These are phyloP conservation scores for Seladonia tumulorum DNA, from an alignment of 2,888 invertebrate genomes.

Conservation along the genomic window DNA sequence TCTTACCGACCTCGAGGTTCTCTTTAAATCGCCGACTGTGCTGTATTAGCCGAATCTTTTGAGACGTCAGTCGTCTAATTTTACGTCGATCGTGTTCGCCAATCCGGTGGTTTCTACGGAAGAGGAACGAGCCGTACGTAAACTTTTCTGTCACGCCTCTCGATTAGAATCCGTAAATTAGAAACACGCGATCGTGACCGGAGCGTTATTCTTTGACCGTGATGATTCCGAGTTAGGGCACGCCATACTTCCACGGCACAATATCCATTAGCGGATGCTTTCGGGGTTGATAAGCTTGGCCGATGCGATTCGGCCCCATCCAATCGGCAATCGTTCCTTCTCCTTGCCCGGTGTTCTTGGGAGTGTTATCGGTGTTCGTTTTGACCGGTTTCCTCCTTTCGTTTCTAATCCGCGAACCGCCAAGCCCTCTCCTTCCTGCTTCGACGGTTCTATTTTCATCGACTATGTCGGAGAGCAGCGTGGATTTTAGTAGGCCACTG, in stretches of 20 bases:
- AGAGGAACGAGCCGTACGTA: background rate
- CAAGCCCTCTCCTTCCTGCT: slow-evolving; percentile 29
- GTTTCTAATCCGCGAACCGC: slow-evolving; percentile 40
- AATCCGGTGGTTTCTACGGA: background rate
- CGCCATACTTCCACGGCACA: slow-evolving; percentile 33
- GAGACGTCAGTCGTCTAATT: background rate
- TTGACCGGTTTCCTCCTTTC: slow-evolving; percentile 7
- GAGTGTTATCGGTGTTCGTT: slow-evolving; percentile 32
- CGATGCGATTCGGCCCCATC: slow-evolving; percentile 20
- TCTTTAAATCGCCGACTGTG: background rate
- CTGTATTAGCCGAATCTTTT: background rate
- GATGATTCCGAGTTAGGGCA: slow-evolving; percentile 7
- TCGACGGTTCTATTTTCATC: slow-evolving; percentile 72
- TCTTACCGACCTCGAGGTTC: background rate
- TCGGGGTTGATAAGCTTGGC: slow-evolving; percentile 2
- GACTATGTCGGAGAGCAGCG: slow-evolving; percentile 26
- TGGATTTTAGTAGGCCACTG: slow-evolving; percentile 73
- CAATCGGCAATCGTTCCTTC: slow-evolving; percentile 34
- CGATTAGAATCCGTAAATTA: slow-evolving; percentile 24
- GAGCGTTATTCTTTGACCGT: slow-evolving; percentile 10
- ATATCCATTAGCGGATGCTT: slow-evolving; percentile 54
- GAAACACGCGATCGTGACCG: slow-evolving; percentile 25
- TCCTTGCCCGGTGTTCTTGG: slow-evolving; percentile 8
- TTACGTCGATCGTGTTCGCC: background rate
- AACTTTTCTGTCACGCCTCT: background rate